Conservation (phyloP, 1,140 invertebrate genomes). For the Tachypleus tridentatus region DNA sequence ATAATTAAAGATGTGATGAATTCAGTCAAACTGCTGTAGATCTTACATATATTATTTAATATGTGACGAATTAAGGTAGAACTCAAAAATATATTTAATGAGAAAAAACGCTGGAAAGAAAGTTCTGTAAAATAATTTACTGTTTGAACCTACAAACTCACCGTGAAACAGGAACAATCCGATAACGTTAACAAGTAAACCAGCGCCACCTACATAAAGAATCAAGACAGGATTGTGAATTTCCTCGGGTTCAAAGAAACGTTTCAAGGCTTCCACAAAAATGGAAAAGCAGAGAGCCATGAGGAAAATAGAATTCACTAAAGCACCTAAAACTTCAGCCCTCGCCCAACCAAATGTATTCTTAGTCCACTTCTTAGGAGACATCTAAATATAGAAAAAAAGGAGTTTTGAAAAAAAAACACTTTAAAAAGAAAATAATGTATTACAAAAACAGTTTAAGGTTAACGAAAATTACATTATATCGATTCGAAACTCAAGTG, state of each 20-base stretch:
- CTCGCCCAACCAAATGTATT: constrained; percentile 88
- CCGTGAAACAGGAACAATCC: constrained; percentile 41
- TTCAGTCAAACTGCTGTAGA: too few species aligned
- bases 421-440: too few species aligned
- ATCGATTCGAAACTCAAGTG: too few species aligned
- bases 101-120: too few species aligned
- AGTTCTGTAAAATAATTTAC: too few species aligned
- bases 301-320: constrained; percentile 69
- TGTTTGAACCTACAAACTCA: constrained; percentile 4
- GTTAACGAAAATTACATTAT: too few species aligned
- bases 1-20: too few species aligned
- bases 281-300: constrained; percentile 70
- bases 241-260: constrained; percentile 30
- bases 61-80: too few species aligned
- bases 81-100: too few species aligned
- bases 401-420: too few species aligned
- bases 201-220: constrained; percentile 39
- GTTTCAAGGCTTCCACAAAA: constrained; percentile 55
- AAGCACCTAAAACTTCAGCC: constrained; percentile 66
- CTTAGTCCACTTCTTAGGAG: constrained; percentile 35
- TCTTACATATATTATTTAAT: too few species aligned
- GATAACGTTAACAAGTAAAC: constrained; percentile 41
- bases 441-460: too few species aligned
- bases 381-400: constrained; percentile 22
- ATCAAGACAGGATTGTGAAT: constrained; percentile 47